Conservation (phyloP, 2,113 vertebrate genomes). For the Pseudorectes ferrugineus region DNA sequence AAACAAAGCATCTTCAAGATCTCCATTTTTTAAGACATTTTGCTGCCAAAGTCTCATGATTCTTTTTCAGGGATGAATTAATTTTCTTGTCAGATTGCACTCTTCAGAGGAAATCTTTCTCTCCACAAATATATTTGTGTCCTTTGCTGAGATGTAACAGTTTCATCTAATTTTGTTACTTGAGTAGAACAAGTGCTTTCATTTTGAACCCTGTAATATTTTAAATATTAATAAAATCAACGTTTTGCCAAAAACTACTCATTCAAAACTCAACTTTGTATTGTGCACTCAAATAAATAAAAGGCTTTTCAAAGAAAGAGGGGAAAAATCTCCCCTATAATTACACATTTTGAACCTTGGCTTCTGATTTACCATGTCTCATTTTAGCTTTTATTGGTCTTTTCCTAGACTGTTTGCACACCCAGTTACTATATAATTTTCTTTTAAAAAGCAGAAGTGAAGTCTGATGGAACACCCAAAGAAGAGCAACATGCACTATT, state of each 20-base stretch:
- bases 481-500: not conserved
- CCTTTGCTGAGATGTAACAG: not conserved
- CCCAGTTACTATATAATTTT: not conserved
- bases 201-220: not conserved
- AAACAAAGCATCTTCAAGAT: conserved; percentile 1
- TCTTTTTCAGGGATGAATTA: not conserved
- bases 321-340: not conserved
- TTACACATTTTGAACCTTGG: not conserved
- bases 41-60: not conserved
- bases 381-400: not conserved
- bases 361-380: not conserved
- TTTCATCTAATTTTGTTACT: not conserved
- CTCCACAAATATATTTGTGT: not conserved
- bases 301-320: not conserved
- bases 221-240: not conserved
- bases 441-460: not conserved
- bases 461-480: not conserved
- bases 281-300: not conserved
- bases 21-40: not conserved
- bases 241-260: not conserved
- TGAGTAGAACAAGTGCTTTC: not conserved
- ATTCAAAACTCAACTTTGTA: not conserved
- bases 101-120: not conserved
- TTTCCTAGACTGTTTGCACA: not conserved
- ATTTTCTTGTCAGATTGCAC: not conserved